Conservation (phyloP, 2,797 vertebrate species). For the Galago senegalensis region DNA sequence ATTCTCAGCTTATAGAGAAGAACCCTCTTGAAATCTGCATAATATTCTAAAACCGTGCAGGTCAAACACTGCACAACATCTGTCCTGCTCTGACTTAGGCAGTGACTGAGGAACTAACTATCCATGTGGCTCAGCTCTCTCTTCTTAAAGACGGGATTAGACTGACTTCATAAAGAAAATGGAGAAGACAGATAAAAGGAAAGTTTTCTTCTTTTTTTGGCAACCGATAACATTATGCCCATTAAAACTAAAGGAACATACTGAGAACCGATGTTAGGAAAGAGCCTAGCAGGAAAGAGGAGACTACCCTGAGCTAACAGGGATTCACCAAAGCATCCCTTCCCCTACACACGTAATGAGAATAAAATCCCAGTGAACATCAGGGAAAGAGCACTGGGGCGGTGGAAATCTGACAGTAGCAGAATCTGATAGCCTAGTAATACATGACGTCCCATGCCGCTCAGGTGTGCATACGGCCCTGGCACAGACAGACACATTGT, state of each 20-base stretch:
- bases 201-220: slow-evolving; percentile 21
- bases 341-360: not conserved
- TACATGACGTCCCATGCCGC: not conserved
- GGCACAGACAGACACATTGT: slow-evolving; percentile 21
- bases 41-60: not conserved
- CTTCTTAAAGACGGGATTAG: not conserved
- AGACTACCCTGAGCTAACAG: not conserved
- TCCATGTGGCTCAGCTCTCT: not conserved
- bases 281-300: not conserved
- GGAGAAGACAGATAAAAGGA: not conserved
- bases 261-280: not conserved
- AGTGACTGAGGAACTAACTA: not conserved
- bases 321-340: not conserved
- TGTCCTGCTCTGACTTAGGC: not conserved
- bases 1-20: not conserved
- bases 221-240: not conserved
- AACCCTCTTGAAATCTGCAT: not conserved
- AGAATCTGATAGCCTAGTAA: not conserved
- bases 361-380: not conserved
- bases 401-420: not conserved
- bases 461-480: not conserved
- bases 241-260: slow-evolving; percentile 43
- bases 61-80: not conserved
- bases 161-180: not conserved
- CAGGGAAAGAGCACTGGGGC: not conserved